Percentiles rank a stretch among this genome's conserved stretches.
These are phyloP conservation scores for Heliconius erato DNA, from an alignment of 2,888 invertebrate species.

Conservation along the genomic window DNA sequence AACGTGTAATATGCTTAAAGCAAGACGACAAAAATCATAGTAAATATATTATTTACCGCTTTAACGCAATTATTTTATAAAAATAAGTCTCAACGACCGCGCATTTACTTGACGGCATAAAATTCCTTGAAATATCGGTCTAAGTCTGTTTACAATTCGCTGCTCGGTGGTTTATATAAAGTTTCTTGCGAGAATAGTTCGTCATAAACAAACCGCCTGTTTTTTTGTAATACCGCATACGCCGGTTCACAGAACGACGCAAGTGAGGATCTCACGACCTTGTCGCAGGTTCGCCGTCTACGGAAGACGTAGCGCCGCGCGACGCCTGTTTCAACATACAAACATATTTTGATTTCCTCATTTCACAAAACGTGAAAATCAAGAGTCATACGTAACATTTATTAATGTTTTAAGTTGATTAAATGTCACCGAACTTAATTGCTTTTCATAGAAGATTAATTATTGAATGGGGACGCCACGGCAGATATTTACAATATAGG, in stretches of 20 bases:
- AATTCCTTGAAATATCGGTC: conserved; percentile 26
- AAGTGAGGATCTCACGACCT: conserved; percentile 39
- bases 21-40: background rate
- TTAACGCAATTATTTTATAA: background rate
- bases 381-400: background rate
- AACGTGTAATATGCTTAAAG: background rate
- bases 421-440: background rate
- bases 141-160: conserved; percentile 40
- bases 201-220: conserved; percentile 43
- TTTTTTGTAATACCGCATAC: conserved; percentile 37
- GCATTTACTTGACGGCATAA: conserved; percentile 36
- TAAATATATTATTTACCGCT: background rate
- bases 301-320: background rate
- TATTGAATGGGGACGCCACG: background rate
- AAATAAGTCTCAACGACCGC: conserved; percentile 5
- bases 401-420: background rate
- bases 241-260: conserved; percentile 31
- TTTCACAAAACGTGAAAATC: background rate
- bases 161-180: conserved; percentile 30
- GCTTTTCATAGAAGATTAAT: background rate
- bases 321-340: background rate
- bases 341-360: background rate
- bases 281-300: conserved; percentile 24
- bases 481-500: background rate
- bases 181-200: conserved; percentile 39